phyloP scores from a whole-genome alignment of 2,113 vertebrate genomes.

The Corvus cornix region DNA sequence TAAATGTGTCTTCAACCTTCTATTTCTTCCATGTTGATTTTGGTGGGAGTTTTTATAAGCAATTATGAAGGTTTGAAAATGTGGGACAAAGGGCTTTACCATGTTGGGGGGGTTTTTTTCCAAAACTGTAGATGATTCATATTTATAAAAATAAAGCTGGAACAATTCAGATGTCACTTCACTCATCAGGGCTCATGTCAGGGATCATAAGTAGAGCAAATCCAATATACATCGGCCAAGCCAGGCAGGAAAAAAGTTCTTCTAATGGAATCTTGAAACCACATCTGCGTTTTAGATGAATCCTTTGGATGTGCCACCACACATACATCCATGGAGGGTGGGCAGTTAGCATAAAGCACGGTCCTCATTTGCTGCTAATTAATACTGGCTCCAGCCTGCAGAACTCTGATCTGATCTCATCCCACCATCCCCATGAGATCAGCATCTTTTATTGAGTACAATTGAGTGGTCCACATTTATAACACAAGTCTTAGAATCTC shows the following conservation, averaged over 20 bases:
- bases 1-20: not conserved
- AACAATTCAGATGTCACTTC: not conserved
- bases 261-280: not conserved
- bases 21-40: not conserved
- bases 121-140: not conserved
- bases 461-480: not conserved
- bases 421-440: not conserved
- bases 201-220: constrained; percentile 10
- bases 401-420: not conserved
- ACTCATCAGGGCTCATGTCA: not conserved
- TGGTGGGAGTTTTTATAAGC: not conserved
- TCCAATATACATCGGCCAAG: not conserved
- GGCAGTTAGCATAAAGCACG: not conserved
- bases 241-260: not conserved
- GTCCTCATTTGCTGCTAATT: not conserved
- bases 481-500: not conserved
- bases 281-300: not conserved
- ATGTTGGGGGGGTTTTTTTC: not conserved
- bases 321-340: not conserved
- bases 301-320: not conserved
- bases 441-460: not conserved
- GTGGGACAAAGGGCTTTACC: not conserved
- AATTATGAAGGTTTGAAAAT: not conserved
- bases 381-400: not conserved
- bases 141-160: constrained; percentile 21